A percentile compares a stretch with the other conserved stretches of the same genome.
These are phyloP conservation scores for Psylliodes chrysocephalus DNA, from an alignment of 2,888 invertebrate genomes.

Conservation along the genomic window DNA sequence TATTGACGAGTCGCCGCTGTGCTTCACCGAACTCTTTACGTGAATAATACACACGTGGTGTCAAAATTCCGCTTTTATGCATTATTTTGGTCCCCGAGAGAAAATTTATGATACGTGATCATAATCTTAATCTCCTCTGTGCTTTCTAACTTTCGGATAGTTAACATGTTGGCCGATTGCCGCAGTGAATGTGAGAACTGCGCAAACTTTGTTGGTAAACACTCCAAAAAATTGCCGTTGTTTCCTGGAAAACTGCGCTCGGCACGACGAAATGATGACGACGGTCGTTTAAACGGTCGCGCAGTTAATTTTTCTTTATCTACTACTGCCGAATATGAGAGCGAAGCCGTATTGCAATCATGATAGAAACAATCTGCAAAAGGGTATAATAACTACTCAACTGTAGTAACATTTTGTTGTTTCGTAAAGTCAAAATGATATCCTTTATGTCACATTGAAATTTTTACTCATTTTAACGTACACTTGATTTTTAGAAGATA, in stretches of 20 bases:
- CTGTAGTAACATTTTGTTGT: too few relatives aligned
- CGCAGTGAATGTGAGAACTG: slow-evolving; percentile 13
- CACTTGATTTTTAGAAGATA: too few relatives aligned
- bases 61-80: slow-evolving; percentile 23
- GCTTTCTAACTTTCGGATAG: slow-evolving; percentile 20
- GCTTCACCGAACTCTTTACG: slow-evolving; percentile 17
- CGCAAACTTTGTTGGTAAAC: slow-evolving; percentile 11
- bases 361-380: too few relatives aligned
- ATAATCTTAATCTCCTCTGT: slow-evolving; percentile 27
- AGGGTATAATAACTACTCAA: too few relatives aligned
- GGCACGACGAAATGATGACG: too few relatives aligned
- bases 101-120: slow-evolving; percentile 31
- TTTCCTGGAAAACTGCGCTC: background rate
- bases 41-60: slow-evolving; percentile 11
- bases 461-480: too few relatives aligned
- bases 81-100: slow-evolving; percentile 22
- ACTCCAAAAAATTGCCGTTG: slow-evolving; percentile 11
- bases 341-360: too few relatives aligned
- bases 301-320: too few relatives aligned
- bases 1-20: background rate
- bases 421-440: too few relatives aligned
- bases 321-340: too few relatives aligned
- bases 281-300: too few relatives aligned
- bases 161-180: slow-evolving; percentile 21
- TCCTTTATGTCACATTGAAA: too few relatives aligned